These are phyloP conservation scores for Linepithema humile DNA, from an alignment of 1,140 invertebrate species.

Conservation along the genomic window DNA sequence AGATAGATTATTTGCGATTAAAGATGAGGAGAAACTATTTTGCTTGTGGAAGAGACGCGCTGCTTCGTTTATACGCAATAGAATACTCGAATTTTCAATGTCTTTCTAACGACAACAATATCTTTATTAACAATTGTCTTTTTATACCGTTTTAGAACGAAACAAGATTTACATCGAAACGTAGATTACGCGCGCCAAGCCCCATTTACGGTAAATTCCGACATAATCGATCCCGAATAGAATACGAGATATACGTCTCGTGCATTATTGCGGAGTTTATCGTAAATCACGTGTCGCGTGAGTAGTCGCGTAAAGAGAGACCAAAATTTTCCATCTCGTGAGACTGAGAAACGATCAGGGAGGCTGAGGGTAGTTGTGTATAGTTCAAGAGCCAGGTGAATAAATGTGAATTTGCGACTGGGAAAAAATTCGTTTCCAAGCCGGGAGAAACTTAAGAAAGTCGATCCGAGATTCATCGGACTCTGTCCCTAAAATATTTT, in stretches of 20 bases:
- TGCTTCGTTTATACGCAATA: not conserved
- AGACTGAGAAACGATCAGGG: conserved; percentile 52
- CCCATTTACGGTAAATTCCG: conserved; percentile 45
- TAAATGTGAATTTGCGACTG: not conserved
- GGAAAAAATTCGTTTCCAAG: not conserved
- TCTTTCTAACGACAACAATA: conserved; percentile 60
- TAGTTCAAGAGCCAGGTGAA: not conserved
- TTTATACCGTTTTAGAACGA: conserved; percentile 65
- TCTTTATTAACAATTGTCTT: conserved; percentile 58
- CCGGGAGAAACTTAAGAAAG: not conserved
- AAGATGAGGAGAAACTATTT: not conserved
- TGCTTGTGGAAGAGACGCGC: not conserved
- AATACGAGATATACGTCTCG: not conserved
- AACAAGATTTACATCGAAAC: conserved; percentile 61
- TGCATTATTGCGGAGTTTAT: conserved; percentile 14
- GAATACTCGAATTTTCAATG: conserved; percentile 45
- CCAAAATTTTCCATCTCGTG: conserved; percentile 59
- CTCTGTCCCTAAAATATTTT: conserved; percentile 1
- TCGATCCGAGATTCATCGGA: not conserved
- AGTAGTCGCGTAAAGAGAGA: conserved; percentile 47
- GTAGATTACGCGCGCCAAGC: conserved; percentile 44
- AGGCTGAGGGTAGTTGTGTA: not conserved
- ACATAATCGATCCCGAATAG: conserved; percentile 1
- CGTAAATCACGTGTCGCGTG: conserved; percentile 10
- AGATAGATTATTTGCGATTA: not conserved